Conservation (phyloP, 2,113 vertebrate species). For the Psettodes erumei region DNA sequence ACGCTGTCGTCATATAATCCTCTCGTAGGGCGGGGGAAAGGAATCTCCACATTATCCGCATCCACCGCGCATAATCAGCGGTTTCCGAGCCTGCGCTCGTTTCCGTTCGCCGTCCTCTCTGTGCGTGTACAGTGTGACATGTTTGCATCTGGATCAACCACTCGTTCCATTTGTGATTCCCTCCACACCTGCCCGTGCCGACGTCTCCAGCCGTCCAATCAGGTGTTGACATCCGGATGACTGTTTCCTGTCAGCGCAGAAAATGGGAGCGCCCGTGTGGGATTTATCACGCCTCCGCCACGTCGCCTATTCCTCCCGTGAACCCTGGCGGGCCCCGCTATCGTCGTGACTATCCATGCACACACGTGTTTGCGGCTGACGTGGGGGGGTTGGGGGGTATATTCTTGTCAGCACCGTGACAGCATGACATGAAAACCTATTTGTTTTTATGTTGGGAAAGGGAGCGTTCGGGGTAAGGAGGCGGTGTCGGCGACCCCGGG, state of each 20-base stretch:
- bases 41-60: constrained; percentile 34
- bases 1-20: constrained; percentile 25
- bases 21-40: constrained; percentile 13
- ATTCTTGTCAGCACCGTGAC: constrained; percentile 57
- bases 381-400: constrained; percentile 7
- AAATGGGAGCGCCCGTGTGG: constrained; percentile 58
- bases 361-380: constrained; percentile 48
- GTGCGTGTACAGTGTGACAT: constrained; percentile 20
- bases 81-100: constrained; percentile 10
- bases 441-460: constrained; percentile 65
- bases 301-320: constrained; percentile 3
- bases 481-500: constrained; percentile 11
- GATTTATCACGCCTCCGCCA: constrained; percentile 65
- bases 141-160: neutral
- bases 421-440: constrained; percentile 77
- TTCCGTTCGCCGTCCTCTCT: neutral
- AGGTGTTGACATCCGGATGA: constrained; percentile 47
- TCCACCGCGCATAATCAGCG: constrained; percentile 21
- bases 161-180: constrained; percentile 5
- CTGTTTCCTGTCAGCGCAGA: constrained; percentile 63
- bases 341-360: constrained; percentile 38
- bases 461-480: constrained; percentile 28
- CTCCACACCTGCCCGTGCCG: constrained; percentile 12
- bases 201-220: constrained; percentile 45
- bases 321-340: constrained; percentile 10